Conservation (phyloP, 2,888 invertebrate genomes). For the Metalampra italica region DNA sequence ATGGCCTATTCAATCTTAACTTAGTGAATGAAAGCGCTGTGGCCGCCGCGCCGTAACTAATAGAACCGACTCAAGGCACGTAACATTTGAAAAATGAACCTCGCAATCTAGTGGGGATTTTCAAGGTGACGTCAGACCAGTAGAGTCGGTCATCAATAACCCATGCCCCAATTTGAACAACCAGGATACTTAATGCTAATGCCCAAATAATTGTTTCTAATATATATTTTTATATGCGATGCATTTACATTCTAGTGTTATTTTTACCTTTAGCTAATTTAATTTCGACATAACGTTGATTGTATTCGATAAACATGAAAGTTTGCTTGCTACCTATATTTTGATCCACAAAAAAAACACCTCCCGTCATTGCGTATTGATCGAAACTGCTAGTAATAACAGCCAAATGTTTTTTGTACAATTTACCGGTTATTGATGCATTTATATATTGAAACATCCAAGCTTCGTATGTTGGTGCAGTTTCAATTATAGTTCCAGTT, state of each 20-base stretch:
- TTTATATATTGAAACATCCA: background rate
- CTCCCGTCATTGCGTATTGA: background rate
- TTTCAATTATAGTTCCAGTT: background rate
- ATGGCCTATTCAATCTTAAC: background rate
- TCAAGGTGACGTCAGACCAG: slow-evolving; percentile 5
- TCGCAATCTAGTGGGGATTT: background rate
- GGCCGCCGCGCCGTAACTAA: background rate
- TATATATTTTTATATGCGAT: too few species aligned
- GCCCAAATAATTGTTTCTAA: too few species aligned
- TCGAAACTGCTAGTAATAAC: background rate
- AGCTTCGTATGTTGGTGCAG: background rate
- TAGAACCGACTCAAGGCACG: background rate
- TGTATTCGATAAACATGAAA: too few species aligned
- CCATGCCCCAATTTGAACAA: background rate
- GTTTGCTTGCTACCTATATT: too few species aligned
- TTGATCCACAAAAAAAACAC: background rate
- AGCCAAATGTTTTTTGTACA: background rate
- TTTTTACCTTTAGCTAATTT: too few species aligned
- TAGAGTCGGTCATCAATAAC: slow-evolving; percentile 3
- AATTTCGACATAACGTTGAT: too few species aligned
- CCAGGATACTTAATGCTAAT: background rate
- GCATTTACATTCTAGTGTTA: too few species aligned
- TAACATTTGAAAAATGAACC: slow-evolving; percentile 1
- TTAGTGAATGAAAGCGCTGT: background rate
- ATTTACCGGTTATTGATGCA: background rate